Conservation (phyloP, 2,113 vertebrate genomes). For the Cochlearius cochlearius region DNA sequence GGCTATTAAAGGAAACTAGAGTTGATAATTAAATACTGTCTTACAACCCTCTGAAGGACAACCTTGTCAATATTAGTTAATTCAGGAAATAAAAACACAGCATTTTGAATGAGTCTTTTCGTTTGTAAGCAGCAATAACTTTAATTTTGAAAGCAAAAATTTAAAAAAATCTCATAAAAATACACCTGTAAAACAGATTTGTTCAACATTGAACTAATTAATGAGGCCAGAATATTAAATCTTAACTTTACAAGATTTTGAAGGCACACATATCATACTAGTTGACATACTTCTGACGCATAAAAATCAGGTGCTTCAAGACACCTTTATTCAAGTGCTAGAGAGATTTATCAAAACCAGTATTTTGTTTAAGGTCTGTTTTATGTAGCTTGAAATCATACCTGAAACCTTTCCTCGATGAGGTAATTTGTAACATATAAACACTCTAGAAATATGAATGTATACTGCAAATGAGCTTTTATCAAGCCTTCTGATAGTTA, state of each 20-base stretch:
- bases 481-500: background rate
- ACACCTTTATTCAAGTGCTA: background rate
- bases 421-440: background rate
- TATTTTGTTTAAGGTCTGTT: background rate
- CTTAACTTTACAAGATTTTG: background rate
- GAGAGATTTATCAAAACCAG: background rate
- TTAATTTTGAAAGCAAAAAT: background rate
- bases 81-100: background rate
- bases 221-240: background rate
- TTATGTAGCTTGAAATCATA: background rate
- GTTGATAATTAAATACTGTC: conserved; percentile 67
- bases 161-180: background rate
- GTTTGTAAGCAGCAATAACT: background rate
- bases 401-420: background rate
- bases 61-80: conserved; percentile 2
- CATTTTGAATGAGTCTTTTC: background rate
- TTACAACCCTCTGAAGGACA: conserved; percentile 69
- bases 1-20: conserved; percentile 70
- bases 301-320: background rate
- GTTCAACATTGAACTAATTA: background rate
- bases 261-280: background rate
- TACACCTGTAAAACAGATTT: background rate
- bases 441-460: background rate
- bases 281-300: background rate
- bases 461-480: background rate